A percentile compares a stretch with the other conserved stretches of the same genome.
phyloP scores from a whole-genome alignment of 2,797 vertebrate species.

The Dipus sagitta region DNA sequence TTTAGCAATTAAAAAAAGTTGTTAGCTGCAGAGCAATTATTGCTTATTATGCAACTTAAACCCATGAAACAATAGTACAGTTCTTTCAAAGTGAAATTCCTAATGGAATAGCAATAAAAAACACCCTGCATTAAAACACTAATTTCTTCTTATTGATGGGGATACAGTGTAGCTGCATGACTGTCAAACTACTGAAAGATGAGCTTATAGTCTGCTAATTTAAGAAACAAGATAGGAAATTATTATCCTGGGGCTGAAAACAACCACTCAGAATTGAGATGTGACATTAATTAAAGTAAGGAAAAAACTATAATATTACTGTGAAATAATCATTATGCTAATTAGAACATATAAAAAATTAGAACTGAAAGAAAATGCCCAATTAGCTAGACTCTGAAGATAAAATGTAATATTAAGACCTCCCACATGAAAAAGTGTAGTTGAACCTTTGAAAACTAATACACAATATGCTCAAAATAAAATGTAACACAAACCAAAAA shows the following conservation, averaged over 20 bases:
- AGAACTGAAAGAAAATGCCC: slow-evolving; percentile 64
- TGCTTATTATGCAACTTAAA: slow-evolving; percentile 62
- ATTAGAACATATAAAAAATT: slow-evolving; percentile 75
- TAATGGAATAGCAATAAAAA: slow-evolving; percentile 60
- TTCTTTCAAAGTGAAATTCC: slow-evolving; percentile 73
- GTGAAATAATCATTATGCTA: slow-evolving; percentile 72
- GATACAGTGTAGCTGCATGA: slow-evolving; percentile 34
- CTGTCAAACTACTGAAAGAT: slow-evolving; percentile 69
- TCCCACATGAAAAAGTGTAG: slow-evolving; percentile 55
- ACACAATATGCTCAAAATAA: neutral
- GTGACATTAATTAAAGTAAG: slow-evolving; percentile 82
- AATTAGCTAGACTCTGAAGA: slow-evolving; percentile 73
- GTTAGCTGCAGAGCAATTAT: slow-evolving; percentile 52
- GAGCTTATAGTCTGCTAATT: slow-evolving; percentile 76
- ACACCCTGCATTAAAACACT: slow-evolving; percentile 68
- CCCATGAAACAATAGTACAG: slow-evolving; percentile 41
- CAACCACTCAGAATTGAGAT: slow-evolving; percentile 79
- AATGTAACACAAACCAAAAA: neutral
- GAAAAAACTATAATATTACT: slow-evolving; percentile 72
- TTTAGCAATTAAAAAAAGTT: slow-evolving; percentile 53
- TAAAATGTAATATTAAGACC: slow-evolving; percentile 65
- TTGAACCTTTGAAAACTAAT: slow-evolving; percentile 54
- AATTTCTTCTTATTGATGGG: slow-evolving; percentile 74
- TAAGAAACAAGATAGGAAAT: slow-evolving; percentile 79
- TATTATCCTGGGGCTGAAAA: slow-evolving; percentile 76